Evolutionary conservation across 2,113 vertebrate species (phyloP), one percentile per base, ranked within the genome.

Genomic region (Struthidea cinerea): DNA sequence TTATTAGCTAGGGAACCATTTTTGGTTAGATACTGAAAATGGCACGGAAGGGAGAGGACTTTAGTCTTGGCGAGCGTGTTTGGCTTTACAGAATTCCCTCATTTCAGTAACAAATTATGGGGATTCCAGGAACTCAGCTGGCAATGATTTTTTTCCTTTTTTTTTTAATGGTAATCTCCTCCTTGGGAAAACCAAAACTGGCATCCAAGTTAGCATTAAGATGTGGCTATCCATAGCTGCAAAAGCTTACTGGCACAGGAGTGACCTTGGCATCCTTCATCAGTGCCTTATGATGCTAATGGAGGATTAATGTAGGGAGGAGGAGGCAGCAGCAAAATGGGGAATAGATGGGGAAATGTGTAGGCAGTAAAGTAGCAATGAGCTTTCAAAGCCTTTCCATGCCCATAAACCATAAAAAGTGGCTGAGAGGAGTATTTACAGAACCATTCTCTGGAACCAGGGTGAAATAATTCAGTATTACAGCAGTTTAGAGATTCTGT

Each of bases 211-310:
- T 33, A 49, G 17, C 7, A 2, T 64, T 74, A 59, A 78, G 55
- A 87, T 15, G 9, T 28, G 44, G 75, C 52, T 84, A 35, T 33
- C 67, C 78, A 47, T 61, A 85, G 41, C 57, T 85, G 42, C 42
- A 91, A 87, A 94, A 87, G 7, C 79, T 88, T 91, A 32, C 68
- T 92, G 64, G 75, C 68, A 77, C 24, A 82, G n/a, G 49, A 95
- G 44, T 71, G 85, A 95, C 96, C 92, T 97, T 90, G 90, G 76
- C 94, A 96, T 86, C 35, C 22, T 80, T 90, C 69, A 75, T 63
- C 75, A 68, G 16, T 59, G 17, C 64, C 68, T 81, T 42, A 41
- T 1, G 16, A 86, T 78, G 52, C 60, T 95, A 95, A 96, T 46
- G 41, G 73, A 81, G 56, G 26, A 93, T 68, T 94, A 96, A 78